Conservation (phyloP, 2,888 invertebrate genomes). For the Micropterix aruncella region DNA sequence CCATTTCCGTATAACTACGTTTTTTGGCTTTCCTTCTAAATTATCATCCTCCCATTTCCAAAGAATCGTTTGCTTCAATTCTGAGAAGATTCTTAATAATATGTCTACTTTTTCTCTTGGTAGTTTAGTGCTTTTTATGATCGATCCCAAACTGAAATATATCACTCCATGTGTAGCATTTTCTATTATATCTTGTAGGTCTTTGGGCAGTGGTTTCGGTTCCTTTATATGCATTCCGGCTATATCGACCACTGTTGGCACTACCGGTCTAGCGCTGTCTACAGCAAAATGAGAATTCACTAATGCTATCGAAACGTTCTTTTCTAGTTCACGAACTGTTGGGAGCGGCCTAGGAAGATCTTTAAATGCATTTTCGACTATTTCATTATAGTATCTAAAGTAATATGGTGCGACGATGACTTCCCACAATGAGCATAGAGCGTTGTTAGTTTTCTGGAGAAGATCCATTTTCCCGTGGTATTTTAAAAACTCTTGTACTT, state of each 20-base stretch:
- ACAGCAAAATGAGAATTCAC: slow-evolving; percentile 33
- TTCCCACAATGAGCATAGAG: slow-evolving; percentile 20
- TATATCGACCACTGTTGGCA: slow-evolving; percentile 31
- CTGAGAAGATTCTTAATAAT: slow-evolving; percentile 25
- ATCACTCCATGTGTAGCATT: slow-evolving; percentile 26
- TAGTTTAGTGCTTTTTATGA: slow-evolving; percentile 26
- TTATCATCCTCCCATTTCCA: slow-evolving; percentile 34
- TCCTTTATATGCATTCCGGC: slow-evolving; percentile 39
- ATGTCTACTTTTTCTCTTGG: slow-evolving; percentile 20
- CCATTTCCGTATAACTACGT: slow-evolving; percentile 36
- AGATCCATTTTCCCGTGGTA: slow-evolving; percentile 29
- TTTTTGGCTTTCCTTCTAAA: slow-evolving; percentile 23
- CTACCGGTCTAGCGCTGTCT: slow-evolving; percentile 25
- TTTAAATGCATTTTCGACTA: slow-evolving; percentile 17
- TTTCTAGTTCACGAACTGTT: slow-evolving; percentile 24
- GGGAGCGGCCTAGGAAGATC: slow-evolving; percentile 20
- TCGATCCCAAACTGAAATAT: slow-evolving; percentile 33
- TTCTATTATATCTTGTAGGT: slow-evolving; percentile 25
- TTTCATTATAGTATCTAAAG: slow-evolving; percentile 23
- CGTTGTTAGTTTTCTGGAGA: slow-evolving; percentile 24
- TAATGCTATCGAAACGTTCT: slow-evolving; percentile 27
- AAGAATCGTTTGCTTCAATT: slow-evolving; percentile 24
- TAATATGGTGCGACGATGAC: slow-evolving; percentile 18
- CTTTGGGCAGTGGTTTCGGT: slow-evolving; percentile 20
- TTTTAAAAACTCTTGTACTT: slow-evolving; percentile 27